Base-by-base conservation (phyloP, 2,113 vertebrate genomes). In the Grammomys dolichurus region DNA sequence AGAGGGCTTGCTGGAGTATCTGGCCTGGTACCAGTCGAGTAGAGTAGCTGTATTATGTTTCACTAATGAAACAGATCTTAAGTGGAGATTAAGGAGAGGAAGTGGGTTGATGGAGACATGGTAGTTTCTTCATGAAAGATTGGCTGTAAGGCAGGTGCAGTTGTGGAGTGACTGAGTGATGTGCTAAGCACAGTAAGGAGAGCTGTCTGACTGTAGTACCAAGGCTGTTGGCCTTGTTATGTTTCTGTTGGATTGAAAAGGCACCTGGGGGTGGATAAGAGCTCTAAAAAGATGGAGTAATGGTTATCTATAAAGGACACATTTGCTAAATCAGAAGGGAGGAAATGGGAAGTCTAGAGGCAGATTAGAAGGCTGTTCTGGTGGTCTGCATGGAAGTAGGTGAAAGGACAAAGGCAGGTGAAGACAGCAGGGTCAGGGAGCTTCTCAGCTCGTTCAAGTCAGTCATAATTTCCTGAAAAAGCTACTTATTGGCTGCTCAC, bases 31-130 rank as follows among this genome's bases (percentile, higher is more conserved):
- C 56, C 67, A 82, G 77, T 56, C 7, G 33, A 70, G 67, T 16
- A 80, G 78, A 40, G 36, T 70, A 75, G n/a, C 81, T n/a, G 90
- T 76, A 40, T 94, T 78, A 93, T 46, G 51, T 95, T 96, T 97
- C 96, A 81, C 85, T 94, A 69, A 94, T 96, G 93, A 96, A 96
- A 90, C 33, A 60, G 69, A 93, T 94, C 96, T 85, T 84, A 96
- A 97, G 93, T 96, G 93, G 96, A 76, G 87, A 95, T 97, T 96
- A 94, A 82, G 87, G 40, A 81, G 87, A 96, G 93, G 95, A 97
- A 96, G 56, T 87, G 58, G 63, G 36, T 72, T 75, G 84, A 72
- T 80, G 70, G 73, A 67, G 54, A 28, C 1, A 14, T 0, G 80
- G 5, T 40, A 51, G 72, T 70, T 91, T 73, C 58, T 88, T 80